Evolutionary conservation across 2,797 vertebrate genomes (phyloP), one percentile per base, ranked within the genome.

Genomic region (Rousettus madagascariensis): DNA sequence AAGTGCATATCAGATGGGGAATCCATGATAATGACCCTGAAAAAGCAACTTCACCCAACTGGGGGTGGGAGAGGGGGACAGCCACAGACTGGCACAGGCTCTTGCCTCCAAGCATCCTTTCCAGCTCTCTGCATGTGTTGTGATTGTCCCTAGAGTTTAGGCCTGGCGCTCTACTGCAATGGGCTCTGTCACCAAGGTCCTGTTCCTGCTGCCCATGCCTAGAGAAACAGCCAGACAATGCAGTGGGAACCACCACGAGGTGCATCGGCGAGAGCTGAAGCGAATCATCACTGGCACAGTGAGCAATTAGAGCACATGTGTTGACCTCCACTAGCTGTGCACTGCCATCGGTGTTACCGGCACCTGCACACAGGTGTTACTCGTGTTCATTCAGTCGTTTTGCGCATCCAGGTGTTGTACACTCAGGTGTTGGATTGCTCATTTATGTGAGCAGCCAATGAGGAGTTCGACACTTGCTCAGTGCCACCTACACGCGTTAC

Each of bases 271-370:
- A 26, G 51, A 79, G 38, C 0, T 22, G 22, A 59, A 93, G 57
- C 11, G 8, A 59, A 43, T 38, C 28, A 3, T 28, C 24, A 2
- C 17, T 28, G 53, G 66, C 24, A 2, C 0, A 0, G 24, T 0
- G 59, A 82, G 65, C 12, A 3, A 8, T 15, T 0, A 20, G 24
- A 36, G 51, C 5, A 1, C 2, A 20, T 0, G 6, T 0, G 26
- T 15, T 1, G 38, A 20, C 53, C 33, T 53, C 65, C 24, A 1
- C 8, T 1, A 53, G 33, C 66, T 30, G 26, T 0, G 17, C 8
- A 3, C 16, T 8, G 51, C 13, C 26, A 8, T 8, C 1, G 2
- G 6, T 3, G 30, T 38, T 7, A 11, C 19, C 0, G 0, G 24
- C 28, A 1, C 68, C 51, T 30, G 15, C 49, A 0, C 72, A 7